Evolutionary conservation across 2,888 invertebrate species (phyloP).

Genomic region (Pyrrhia umbra): DNA sequence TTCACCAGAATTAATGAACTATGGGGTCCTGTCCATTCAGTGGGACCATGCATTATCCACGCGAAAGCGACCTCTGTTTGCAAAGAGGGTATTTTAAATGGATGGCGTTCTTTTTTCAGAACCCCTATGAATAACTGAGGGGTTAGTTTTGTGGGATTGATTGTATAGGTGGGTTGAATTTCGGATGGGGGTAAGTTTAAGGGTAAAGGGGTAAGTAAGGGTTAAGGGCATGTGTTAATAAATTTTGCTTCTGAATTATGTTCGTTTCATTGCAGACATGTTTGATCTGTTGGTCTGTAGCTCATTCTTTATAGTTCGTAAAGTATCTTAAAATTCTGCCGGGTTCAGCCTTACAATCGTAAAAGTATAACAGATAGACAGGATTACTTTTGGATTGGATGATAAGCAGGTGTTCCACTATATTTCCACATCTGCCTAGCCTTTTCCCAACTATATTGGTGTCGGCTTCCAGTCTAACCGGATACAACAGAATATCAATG

Average conservation of each 20-base stretch:
- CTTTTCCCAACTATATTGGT: no score
- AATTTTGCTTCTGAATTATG: not conserved
- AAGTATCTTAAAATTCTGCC: no score
- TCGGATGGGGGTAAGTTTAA: not conserved
- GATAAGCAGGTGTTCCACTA: no score
- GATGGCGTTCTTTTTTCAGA: conserved; percentile 40
- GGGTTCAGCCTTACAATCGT: no score
- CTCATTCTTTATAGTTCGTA: no score
- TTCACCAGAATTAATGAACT: conserved; percentile 61
- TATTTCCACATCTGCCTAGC: no score
- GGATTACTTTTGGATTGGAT: no score
- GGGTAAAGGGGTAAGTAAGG: conserved; percentile 19
- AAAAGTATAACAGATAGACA: no score
- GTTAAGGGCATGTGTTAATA: conserved; percentile 27
- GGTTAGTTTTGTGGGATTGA: conserved; percentile 46
- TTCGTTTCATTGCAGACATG: not conserved
- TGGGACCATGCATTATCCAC: conserved; percentile 47
- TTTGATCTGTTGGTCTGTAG: not conserved
- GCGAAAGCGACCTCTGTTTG: conserved; percentile 49
- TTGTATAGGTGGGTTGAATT: conserved; percentile 33
- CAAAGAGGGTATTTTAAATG: conserved; percentile 57
- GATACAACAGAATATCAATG: no score
- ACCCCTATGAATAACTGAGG: conserved; percentile 55
- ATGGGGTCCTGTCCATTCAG: conserved; percentile 44
- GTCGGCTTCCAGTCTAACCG: no score